Conservation (phyloP, 1,140 invertebrate genomes). For the Paramacrobiotus metropolitanus region DNA sequence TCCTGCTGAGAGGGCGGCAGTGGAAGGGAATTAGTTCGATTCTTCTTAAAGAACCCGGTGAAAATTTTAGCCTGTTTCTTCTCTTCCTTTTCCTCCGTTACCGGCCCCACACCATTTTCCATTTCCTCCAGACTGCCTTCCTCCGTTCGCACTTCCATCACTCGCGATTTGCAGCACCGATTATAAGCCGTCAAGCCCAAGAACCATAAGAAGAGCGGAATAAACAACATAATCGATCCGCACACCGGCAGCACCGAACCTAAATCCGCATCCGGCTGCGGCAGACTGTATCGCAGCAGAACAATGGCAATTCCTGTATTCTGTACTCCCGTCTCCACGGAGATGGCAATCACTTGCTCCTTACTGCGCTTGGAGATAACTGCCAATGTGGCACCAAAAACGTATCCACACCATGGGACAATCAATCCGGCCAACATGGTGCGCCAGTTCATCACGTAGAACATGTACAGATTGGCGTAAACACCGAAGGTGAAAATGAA, state of each 20-base stretch:
- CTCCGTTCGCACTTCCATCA: not conserved
- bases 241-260: conserved; percentile 14
- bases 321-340: conserved; percentile 77
- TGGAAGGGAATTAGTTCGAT: too few relatives aligned
- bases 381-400: conserved; percentile 38
- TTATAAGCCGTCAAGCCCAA: not conserved
- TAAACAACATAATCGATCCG: conserved; percentile 1
- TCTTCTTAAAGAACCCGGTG: too few relatives aligned
- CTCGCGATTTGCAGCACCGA: not conserved
- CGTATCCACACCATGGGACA: conserved; percentile 65
- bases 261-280: conserved; percentile 24
- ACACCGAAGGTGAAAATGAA: conserved; percentile 77
- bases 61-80: too few relatives aligned
- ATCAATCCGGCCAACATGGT: conserved; percentile 54
- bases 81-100: too few relatives aligned
- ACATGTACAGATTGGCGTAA: conserved; percentile 68
- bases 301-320: conserved; percentile 80
- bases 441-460: conserved; percentile 57
- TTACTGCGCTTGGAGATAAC: conserved; percentile 32
- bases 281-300: conserved; percentile 33
- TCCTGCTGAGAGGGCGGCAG: not conserved
- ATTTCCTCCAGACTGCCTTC: not conserved
- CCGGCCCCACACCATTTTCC: too few relatives aligned
- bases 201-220: not conserved
- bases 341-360: conserved; percentile 45